phyloP scores from a whole-genome alignment of 30 jellyfish, hydroid and myxozoan species.

The Catostylus mosaicus region DNA sequence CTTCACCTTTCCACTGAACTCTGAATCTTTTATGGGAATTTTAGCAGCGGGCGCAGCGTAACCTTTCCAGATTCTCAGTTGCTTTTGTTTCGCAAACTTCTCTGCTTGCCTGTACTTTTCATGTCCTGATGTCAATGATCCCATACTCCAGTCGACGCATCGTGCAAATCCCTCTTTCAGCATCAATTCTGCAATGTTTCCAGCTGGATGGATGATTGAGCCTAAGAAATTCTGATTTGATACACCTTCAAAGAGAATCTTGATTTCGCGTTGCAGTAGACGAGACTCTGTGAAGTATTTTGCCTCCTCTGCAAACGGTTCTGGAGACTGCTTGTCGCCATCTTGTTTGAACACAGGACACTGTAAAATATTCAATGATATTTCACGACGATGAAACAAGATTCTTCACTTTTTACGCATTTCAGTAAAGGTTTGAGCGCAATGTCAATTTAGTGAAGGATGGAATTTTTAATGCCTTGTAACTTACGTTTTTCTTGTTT shows the following conservation, averaged over 20 bases:
- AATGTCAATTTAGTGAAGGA: too few species aligned
- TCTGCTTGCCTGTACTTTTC: slow-evolving; percentile 91
- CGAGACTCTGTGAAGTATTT: slow-evolving; percentile 92
- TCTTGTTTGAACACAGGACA: slow-evolving; percentile 89
- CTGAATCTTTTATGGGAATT: slow-evolving; percentile 73
- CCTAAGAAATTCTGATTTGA: slow-evolving; percentile 92
- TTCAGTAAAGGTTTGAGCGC: too few species aligned
- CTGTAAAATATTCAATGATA: slow-evolving; percentile 19
- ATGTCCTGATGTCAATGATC: slow-evolving; percentile 80
- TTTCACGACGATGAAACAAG: too few species aligned
- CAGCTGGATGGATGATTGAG: slow-evolving; percentile 88
- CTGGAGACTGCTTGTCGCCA: slow-evolving; percentile 81
- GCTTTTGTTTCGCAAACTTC: slow-evolving; percentile 83
- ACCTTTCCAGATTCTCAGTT: slow-evolving; percentile 88
- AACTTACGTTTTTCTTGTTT: too few species aligned
- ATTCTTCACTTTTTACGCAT: too few species aligned
- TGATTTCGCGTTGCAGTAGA: slow-evolving; percentile 85
- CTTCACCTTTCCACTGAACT: slow-evolving; percentile 74
- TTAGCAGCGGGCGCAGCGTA: slow-evolving; percentile 52
- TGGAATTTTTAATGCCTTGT: too few species aligned
- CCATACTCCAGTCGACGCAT: slow-evolving; percentile 97
- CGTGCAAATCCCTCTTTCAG: slow-evolving; percentile 89
- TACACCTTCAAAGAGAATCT: slow-evolving; percentile 87
- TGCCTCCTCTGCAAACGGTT: slow-evolving; percentile 89
- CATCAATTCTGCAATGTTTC: slow-evolving; percentile 89